phyloP scores from a whole-genome alignment of 2,888 invertebrate genomes.

The Ectemnius lituratus region DNA sequence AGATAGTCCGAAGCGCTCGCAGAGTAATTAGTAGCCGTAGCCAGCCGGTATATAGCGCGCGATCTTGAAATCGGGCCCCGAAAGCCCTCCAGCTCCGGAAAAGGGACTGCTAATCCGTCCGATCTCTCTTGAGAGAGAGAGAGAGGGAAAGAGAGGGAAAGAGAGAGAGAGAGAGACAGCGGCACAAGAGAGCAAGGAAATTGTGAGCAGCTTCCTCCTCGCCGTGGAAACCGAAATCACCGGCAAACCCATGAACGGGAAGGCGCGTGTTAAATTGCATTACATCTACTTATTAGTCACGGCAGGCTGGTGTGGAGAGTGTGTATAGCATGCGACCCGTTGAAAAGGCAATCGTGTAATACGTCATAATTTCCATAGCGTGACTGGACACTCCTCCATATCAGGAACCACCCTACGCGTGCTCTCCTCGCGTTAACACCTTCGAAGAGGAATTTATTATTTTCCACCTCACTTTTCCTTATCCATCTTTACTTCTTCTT shows the following conservation, averaged over 20 bases:
- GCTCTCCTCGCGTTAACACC: conserved; percentile 45
- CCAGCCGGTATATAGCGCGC: conserved; percentile 32
- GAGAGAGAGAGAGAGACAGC: too few species aligned
- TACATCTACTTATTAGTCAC: conserved; percentile 69
- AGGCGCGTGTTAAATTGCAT: conserved; percentile 56
- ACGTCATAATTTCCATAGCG: conserved; percentile 75
- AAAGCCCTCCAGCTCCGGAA: not conserved
- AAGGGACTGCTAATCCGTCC: conserved; percentile 4
- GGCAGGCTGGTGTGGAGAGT: conserved; percentile 45
- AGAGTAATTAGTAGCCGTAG: conserved; percentile 54
- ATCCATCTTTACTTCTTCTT: conserved; percentile 8
- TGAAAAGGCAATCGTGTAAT: conserved; percentile 72
- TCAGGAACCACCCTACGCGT: not conserved
- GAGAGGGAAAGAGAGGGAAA: not conserved
- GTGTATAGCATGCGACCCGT: conserved; percentile 58
- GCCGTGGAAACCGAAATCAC: not conserved
- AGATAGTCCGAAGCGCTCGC: conserved; percentile 51
- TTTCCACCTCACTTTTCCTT: conserved; percentile 27
- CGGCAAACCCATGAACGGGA: conserved; percentile 4
- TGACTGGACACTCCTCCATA: conserved; percentile 66
- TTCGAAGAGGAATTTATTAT: conserved; percentile 46
- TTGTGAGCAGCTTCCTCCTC: too few species aligned
- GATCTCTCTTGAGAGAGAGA: not conserved
- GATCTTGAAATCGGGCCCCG: conserved; percentile 32
- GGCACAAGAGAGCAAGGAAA: too few species aligned